Percentiles rank a stretch among this genome's conserved stretches.
phyloP scores from a whole-genome alignment of 2,113 vertebrate species.

The Phasianus colchicus region DNA sequence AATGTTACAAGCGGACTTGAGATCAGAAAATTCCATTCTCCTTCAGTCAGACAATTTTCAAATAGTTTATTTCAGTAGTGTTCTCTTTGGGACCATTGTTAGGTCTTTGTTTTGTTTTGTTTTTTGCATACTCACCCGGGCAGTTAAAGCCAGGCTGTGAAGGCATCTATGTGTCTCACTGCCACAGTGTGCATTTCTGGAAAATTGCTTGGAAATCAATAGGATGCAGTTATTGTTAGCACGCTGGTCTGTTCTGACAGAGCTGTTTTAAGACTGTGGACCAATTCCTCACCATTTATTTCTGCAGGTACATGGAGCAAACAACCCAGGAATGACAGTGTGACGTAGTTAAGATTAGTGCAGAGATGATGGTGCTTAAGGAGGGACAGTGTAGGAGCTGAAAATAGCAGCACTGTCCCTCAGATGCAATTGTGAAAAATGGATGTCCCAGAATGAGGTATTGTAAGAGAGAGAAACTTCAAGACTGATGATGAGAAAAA shows the following conservation, averaged over 20 bases:
- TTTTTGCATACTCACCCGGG: not conserved
- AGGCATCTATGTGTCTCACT: not conserved
- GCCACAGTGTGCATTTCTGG: not conserved
- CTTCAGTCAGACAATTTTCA: not conserved
- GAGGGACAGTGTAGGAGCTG: not conserved
- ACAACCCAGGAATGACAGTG: not conserved
- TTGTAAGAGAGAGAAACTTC: not conserved
- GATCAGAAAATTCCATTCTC: not conserved
- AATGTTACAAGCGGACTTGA: not conserved
- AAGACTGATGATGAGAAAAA: not conserved
- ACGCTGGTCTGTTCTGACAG: not conserved
- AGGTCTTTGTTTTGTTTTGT: not conserved
- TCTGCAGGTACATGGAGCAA: not conserved
- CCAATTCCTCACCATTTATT: not conserved
- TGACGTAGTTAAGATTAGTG: not conserved
- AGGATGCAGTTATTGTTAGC: not conserved
- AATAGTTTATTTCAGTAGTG: not conserved
- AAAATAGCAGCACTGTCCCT: not conserved
- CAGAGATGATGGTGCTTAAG: not conserved
- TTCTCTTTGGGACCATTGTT: not conserved
- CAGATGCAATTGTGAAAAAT: not conserved
- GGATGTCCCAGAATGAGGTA: not conserved
- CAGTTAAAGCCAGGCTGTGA: not conserved
- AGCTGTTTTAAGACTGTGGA: not conserved
- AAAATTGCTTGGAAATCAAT: not conserved